phyloP scores from a whole-genome alignment of 2,113 vertebrate genomes.

The Ptilonorhynchus violaceus region DNA sequence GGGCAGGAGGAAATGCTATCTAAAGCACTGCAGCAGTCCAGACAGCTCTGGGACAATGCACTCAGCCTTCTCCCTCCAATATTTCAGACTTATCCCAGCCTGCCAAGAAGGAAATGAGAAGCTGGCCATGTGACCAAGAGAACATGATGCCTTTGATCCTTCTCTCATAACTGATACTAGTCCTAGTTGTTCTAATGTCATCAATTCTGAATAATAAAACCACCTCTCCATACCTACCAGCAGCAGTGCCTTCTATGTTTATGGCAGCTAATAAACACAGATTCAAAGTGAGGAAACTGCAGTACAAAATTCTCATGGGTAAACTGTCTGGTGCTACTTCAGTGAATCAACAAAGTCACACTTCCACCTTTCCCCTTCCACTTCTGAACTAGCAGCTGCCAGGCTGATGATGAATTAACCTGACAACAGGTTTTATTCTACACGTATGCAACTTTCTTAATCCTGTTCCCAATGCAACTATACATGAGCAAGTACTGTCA shows the following conservation, averaged over 20 bases:
- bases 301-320: background rate
- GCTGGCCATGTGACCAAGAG: background rate
- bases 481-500: background rate
- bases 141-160: background rate
- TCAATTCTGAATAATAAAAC: background rate
- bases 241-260: background rate
- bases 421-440: background rate
- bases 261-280: background rate
- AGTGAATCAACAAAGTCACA: background rate
- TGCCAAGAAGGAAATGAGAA: background rate
- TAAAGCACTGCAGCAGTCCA: background rate
- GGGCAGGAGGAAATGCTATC: background rate
- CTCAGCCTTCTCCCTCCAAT: fast-evolving
- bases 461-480: background rate
- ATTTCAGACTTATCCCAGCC: background rate
- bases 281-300: background rate
- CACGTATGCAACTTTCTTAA: background rate
- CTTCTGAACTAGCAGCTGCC: background rate
- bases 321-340: background rate
- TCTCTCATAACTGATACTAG: background rate
- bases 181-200: background rate
- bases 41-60: fast-evolving
- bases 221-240: background rate
- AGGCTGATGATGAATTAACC: background rate
- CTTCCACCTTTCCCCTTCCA: background rate